Base-by-base conservation (phyloP, 1,140 invertebrate genomes). In the Penaeus japonicus region DNA sequence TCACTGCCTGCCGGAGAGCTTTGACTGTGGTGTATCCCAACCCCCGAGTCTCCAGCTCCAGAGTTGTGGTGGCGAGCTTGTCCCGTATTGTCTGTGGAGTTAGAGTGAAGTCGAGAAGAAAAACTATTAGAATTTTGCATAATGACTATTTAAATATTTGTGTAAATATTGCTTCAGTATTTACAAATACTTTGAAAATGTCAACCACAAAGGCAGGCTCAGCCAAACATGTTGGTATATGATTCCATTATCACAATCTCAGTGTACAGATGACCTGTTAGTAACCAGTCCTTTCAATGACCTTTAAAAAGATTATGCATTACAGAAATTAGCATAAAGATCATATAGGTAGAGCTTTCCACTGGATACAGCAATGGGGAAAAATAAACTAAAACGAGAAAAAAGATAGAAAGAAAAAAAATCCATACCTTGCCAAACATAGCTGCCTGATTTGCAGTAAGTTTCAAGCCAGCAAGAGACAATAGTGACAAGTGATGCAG, bases 21-120 rank as follows among this genome's bases (percentile, higher is more conserved):
- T 93, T 93, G 39, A 93, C 91, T 15, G 93, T 91, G 53, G 91
- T 92, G 39, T 92, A 92, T 55, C 92, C 90, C 10, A 93, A 91
- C 57, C 93, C 93, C 47, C 93, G 93, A 18, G 92, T 92, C 89
- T 92, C 93, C 59, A 93, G 91, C 84, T 93, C 92, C 27, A 94
- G 89, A 18, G 91, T 90, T 0, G 91, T 91, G 4, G 93, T 92
- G 0, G 92, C 91, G 65, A 92, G 93, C 35, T 93, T 91, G 59
- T 94, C 93, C 39, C 93, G 91, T 47, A 93, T 91, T 15, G 82
- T 86, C 90, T 90, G 70, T 17, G 15, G 47, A 79, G n/a, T 47
- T 4, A 79, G 30, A 57, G n/a, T 0, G n/a, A 65, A 62, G 30
- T 18, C 47, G 18, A 79, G 12, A 35, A 35, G 15, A 79, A 53